These are phyloP conservation scores for Melitaea athalia DNA, from an alignment of 2,888 invertebrate genomes.

Conservation along the genomic window DNA sequence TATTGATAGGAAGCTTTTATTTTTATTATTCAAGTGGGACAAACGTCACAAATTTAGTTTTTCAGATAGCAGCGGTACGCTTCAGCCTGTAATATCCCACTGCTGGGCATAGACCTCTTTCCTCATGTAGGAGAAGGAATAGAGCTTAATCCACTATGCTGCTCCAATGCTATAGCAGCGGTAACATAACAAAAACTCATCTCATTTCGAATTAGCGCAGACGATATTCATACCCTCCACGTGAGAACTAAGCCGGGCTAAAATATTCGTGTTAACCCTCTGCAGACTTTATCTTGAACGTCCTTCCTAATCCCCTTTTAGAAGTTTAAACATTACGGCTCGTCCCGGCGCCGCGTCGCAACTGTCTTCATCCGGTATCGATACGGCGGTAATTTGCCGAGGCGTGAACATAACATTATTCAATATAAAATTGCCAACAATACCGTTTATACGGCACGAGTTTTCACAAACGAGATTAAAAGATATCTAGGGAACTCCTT, in stretches of 20 bases:
- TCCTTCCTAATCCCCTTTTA: conserved; percentile 6
- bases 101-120: too few species aligned
- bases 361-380: conserved; percentile 27
- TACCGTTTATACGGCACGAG: conserved; percentile 17
- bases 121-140: too few species aligned
- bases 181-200: not conserved
- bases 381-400: conserved; percentile 20
- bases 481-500: not conserved
- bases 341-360: conserved; percentile 7
- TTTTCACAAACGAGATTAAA: not conserved
- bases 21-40: too few species aligned
- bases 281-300: conserved; percentile 1
- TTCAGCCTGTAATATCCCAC: too few species aligned
- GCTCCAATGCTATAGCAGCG: too few species aligned
- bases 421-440: conserved; percentile 28
- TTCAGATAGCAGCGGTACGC: too few species aligned
- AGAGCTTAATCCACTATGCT: too few species aligned
- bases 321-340: conserved; percentile 3
- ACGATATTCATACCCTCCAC: not conserved
- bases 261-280: conserved; percentile 5
- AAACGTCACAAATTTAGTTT: too few species aligned
- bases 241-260: not conserved
- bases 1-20: too few species aligned
- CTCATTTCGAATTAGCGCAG: not conserved
- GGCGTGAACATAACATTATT: conserved; percentile 29